Conservation (phyloP, 2,888 invertebrate genomes). For the Zeuzera pyrina region DNA sequence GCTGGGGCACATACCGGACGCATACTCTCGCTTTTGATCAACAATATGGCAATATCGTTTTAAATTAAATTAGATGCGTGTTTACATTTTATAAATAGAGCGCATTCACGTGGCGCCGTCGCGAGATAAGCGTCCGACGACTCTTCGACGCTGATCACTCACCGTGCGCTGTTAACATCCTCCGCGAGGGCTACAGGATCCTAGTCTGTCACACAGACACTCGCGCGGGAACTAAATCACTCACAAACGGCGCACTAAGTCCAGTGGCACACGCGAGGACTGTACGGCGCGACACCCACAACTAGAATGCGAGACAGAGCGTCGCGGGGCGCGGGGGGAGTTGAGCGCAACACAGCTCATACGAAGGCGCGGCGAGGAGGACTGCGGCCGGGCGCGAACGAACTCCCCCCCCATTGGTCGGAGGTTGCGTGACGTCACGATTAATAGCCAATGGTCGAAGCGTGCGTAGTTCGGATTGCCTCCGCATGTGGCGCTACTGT, state of each 20-base stretch:
- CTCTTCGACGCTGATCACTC: constrained; percentile 43
- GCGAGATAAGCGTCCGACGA: constrained; percentile 47
- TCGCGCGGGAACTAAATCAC: constrained; percentile 64
- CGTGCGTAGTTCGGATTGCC: constrained; percentile 29
- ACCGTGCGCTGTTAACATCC: constrained; percentile 73
- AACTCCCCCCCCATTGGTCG: constrained; percentile 58
- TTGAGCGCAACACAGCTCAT: constrained; percentile 60
- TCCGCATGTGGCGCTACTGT: constrained; percentile 46
- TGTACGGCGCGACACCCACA: constrained; percentile 70
- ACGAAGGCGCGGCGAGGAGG: constrained; percentile 66
- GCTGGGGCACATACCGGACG: constrained; percentile 35
- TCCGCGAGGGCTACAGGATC: constrained; percentile 57
- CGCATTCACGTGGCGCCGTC: constrained; percentile 64
- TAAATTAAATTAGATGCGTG: constrained; percentile 63
- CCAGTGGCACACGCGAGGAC: constrained; percentile 68
- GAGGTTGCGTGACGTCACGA: constrained; percentile 54
- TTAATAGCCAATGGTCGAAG: constrained; percentile 40
- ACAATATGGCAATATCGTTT: constrained; percentile 42
- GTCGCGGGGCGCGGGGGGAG: constrained; percentile 53
- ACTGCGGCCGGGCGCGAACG: constrained; percentile 63
- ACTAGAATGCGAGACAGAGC: constrained; percentile 68
- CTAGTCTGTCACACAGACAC: constrained; percentile 68
- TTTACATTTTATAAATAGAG: constrained; percentile 71
- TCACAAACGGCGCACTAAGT: constrained; percentile 71
- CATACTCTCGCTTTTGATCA: constrained; percentile 47